Base-by-base conservation (phyloP, 2,113 vertebrate species). In the Hypocryptadius cinnamomeus region DNA sequence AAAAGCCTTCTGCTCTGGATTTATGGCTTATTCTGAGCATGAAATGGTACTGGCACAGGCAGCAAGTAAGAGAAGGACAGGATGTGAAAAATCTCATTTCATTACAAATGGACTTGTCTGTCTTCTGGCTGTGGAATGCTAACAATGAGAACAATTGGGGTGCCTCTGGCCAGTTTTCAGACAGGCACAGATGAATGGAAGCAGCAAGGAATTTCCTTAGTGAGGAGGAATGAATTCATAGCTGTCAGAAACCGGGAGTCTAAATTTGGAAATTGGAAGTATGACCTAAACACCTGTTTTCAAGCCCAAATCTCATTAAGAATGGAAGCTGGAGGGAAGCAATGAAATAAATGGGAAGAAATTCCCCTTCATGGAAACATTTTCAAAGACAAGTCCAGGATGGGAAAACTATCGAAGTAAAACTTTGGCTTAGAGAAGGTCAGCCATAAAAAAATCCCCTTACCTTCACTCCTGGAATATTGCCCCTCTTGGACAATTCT, bases 281-380 rank as follows among this genome's bases (percentile, higher is more conserved):
- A 83, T 77, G 63, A 81, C 54, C 81, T 81, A 65, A 94, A 82
- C 89, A 96, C 89, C 94, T 95, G 87, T 87, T 94, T 93, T 94
- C 66, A 92, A 89, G 89, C 59, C 63, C 54, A 94, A 87, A 89
- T 83, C 54, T 91, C 59, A 89, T 85, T 94, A 92, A 91, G 79
- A 92, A 91, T 63, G 59, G 74, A 96, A 93, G 50, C 54, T 72
- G 56, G 35, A 73, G 42, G 42, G 20, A 82, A 89, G 42, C 13
- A 6, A 56, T 60, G 47, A 42, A 87, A 71, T 35, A 85, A 91
- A 73, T 42, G 33, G 33, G 33, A 37, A 89, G 45, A 87, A 94
- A 80, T 77, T 79, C 51, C 35, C 3, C 2, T 54, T 94, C 47
- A 59, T 22, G 47, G 68, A 35, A 80, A 57, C 35, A 73, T 13